Conservation (phyloP, 2,888 invertebrate species). For the Stenotaenia linearis region DNA sequence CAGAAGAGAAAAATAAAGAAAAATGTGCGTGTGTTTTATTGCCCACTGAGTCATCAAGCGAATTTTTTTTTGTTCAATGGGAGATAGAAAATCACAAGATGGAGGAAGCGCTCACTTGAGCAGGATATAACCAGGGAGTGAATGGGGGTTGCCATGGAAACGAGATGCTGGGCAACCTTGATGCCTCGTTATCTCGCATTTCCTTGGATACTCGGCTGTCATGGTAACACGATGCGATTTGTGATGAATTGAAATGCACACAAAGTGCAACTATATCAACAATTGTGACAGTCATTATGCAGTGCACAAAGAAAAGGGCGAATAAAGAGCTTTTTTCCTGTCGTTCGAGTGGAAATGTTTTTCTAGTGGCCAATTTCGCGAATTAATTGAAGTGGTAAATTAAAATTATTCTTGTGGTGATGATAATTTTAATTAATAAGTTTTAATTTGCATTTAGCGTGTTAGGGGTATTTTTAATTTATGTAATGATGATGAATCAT, state of each 20-base stretch:
- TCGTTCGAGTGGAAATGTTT: neutral
- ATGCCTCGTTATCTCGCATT: constrained; percentile 2
- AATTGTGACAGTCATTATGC: neutral
- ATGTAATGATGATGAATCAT: no score
- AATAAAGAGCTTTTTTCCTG: neutral
- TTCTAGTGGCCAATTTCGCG: neutral
- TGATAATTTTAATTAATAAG: neutral
- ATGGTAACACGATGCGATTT: neutral
- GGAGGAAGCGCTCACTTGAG: constrained; percentile 8
- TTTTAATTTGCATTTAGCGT: neutral
- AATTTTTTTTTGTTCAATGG: neutral
- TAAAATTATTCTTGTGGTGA: neutral
- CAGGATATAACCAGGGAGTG: constrained; percentile 5
- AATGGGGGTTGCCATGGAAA: constrained; percentile 14
- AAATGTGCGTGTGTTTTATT: constrained; percentile 8
- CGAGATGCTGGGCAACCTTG: constrained; percentile 7
- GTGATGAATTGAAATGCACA: constrained; percentile 7
- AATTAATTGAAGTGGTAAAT: neutral
- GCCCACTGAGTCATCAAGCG: constrained; percentile 7
- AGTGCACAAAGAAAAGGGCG: neutral
- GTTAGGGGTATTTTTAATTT: neutral
- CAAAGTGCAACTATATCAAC: constrained; percentile 7
- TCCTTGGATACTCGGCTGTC: neutral
- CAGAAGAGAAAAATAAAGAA: neutral
- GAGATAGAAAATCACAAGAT: constrained; percentile 10